Evolutionary conservation across 2,113 vertebrate genomes (phyloP).

Genomic region (Cavia porcellus): DNA sequence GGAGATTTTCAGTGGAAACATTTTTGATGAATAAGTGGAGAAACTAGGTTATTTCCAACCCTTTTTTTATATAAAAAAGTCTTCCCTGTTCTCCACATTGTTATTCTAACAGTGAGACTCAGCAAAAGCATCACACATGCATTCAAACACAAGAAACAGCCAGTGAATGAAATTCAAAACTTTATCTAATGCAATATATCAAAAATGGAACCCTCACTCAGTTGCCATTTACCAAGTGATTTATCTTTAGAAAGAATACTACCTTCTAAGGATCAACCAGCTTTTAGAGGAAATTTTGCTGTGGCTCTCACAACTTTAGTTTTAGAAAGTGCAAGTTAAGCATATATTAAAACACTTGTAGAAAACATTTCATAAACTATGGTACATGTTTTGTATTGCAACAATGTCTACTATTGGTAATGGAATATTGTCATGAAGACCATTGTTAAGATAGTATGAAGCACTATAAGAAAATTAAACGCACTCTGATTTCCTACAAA

Average conservation of each 20-base stretch:
- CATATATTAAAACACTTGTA: slow-evolving; percentile 65
- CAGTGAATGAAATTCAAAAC: slow-evolving; percentile 12
- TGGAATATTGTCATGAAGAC: slow-evolving; percentile 58
- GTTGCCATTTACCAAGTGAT: slow-evolving; percentile 48
- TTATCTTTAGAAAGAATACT: slow-evolving; percentile 41
- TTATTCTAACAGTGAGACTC: neutral
- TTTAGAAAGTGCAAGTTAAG: slow-evolving; percentile 67
- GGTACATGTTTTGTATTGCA: slow-evolving; percentile 54
- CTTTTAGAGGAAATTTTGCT: slow-evolving; percentile 65
- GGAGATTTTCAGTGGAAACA: neutral
- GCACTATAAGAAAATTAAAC: slow-evolving; percentile 57
- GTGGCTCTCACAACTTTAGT: neutral
- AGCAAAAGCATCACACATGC: neutral
- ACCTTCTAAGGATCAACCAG: slow-evolving; percentile 59
- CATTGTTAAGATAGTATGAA: slow-evolving; percentile 67
- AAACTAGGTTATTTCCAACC: neutral
- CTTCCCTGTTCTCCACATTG: slow-evolving; percentile 21
- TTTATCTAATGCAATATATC: neutral
- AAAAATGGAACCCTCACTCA: slow-evolving; percentile 15
- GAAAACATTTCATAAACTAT: slow-evolving; percentile 65
- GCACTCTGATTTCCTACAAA: slow-evolving; percentile 46
- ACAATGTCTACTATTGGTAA: slow-evolving; percentile 37
- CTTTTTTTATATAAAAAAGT: neutral
- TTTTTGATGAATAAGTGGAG: slow-evolving; percentile 35
- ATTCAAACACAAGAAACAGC: neutral